Base-by-base conservation (phyloP, 2,888 invertebrate genomes). In the Anagyrus pseudococci region DNA sequence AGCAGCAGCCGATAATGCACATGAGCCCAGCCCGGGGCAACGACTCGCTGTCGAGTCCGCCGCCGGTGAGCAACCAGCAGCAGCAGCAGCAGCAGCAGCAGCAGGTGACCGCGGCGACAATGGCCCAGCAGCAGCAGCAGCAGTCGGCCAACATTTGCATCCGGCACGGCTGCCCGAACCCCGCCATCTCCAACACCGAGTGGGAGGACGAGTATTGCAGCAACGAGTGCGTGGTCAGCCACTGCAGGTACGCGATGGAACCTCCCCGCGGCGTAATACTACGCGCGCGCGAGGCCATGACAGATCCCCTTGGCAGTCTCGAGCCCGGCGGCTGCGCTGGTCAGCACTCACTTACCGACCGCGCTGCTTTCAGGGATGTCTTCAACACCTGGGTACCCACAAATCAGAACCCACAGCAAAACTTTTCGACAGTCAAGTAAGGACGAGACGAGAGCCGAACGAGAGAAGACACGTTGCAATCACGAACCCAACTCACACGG, bases 151-250 rank as follows among this genome's bases (percentile, higher is more conserved):
- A 77, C 63, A 72, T 90, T 63, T 94, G 94, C 83, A 92, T 94
- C 75, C 89, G 96, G 67, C 91, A 91, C 75, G 95, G 95, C 70
- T 97, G 96, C 82, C 89, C 89, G 68, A 96, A 96, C 83, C 89
- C 90, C 47, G 94, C 96, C 68, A 90, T 95, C 74, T 89, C 93
- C 70, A 95, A 93, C 84, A 90, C 91, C 69, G 95, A 95, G 83
- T 96, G 96, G 96, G 96, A 96, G 82, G 94, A 94, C 80, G 96
- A 96, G 82, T 97, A 96, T 82, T 97, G 96, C 85, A 94, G 95
- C 83, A 96, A 95, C 83, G 95, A 96, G 82, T 97, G 96, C 84
- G 96, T 96, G 69, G 94, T 96, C 80, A 92, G 91, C 81, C 96
- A 97, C 83, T 96, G 96, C 89, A 91, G 94, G 89, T 89, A 79